Conservation (phyloP, 2,888 invertebrate genomes). For the Archips crataeganus region DNA sequence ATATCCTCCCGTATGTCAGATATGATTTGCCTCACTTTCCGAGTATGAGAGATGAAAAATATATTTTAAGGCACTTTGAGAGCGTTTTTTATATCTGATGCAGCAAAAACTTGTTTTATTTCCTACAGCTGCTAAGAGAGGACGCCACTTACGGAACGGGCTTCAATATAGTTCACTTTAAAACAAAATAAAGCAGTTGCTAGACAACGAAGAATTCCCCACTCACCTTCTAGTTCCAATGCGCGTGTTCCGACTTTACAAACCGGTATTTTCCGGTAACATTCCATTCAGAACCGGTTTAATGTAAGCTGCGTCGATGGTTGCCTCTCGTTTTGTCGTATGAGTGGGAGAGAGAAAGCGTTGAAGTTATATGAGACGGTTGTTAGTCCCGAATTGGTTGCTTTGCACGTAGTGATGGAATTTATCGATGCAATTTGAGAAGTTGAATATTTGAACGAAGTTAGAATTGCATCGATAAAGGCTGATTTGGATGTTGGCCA, state of each 20-base stretch:
- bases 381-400: not conserved
- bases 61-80: too few species aligned
- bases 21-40: too few species aligned
- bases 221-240: constrained; percentile 26
- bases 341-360: constrained; percentile 11
- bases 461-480: not conserved
- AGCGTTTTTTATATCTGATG: too few species aligned
- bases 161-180: constrained; percentile 22
- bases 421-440: constrained; percentile 10
- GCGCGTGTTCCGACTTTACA: constrained; percentile 35
- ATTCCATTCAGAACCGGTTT: constrained; percentile 21
- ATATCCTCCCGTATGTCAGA: too few species aligned
- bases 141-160: too few species aligned
- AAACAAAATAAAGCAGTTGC: constrained; percentile 28
- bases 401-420: constrained; percentile 20
- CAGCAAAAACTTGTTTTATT: too few species aligned
- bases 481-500: too few species aligned
- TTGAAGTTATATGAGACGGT: not conserved
- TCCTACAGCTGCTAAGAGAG: too few species aligned
- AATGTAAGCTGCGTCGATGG: constrained; percentile 4
- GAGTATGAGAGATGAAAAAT: too few species aligned
- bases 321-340: constrained; percentile 11
- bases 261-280: constrained; percentile 17
- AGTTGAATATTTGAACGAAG: constrained; percentile 21
- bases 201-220: constrained; percentile 36